phyloP scores from a whole-genome alignment of 2,113 vertebrate species.

The Plotosus lineatus region DNA sequence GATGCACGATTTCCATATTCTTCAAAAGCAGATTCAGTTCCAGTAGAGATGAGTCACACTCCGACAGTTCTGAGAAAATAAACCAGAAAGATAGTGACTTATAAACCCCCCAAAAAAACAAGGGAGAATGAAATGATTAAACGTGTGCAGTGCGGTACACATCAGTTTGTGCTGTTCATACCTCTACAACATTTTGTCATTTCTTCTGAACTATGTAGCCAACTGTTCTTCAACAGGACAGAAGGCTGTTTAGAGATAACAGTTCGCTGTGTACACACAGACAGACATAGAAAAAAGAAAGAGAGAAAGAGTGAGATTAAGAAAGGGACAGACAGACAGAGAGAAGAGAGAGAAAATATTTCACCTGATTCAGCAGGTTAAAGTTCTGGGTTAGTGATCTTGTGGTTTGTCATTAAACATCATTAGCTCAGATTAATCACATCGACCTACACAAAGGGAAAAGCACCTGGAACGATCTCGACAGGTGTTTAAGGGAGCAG shows the following conservation, averaged over 20 bases:
- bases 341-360: constrained; percentile 48
- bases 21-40: constrained; percentile 92
- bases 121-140: constrained; percentile 13
- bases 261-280: constrained; percentile 64
- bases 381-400: no score
- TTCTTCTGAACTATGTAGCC: constrained; percentile 88
- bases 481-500: no score
- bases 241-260: constrained; percentile 83
- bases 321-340: neutral
- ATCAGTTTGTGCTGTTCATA: constrained; percentile 53
- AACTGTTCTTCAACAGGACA: constrained; percentile 77
- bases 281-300: neutral
- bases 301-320: neutral
- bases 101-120: constrained; percentile 44
- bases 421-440: no score
- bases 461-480: no score
- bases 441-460: no score
- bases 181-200: constrained; percentile 93
- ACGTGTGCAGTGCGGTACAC: neutral
- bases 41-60: constrained; percentile 85
- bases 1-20: constrained; percentile 94
- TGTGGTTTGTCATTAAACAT: no score
- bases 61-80: constrained; percentile 79
- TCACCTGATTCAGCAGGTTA: no score
- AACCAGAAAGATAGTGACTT: neutral